Evolutionary conservation across 2,113 vertebrate genomes (phyloP).

Genomic region (Salvator merianae): DNA sequence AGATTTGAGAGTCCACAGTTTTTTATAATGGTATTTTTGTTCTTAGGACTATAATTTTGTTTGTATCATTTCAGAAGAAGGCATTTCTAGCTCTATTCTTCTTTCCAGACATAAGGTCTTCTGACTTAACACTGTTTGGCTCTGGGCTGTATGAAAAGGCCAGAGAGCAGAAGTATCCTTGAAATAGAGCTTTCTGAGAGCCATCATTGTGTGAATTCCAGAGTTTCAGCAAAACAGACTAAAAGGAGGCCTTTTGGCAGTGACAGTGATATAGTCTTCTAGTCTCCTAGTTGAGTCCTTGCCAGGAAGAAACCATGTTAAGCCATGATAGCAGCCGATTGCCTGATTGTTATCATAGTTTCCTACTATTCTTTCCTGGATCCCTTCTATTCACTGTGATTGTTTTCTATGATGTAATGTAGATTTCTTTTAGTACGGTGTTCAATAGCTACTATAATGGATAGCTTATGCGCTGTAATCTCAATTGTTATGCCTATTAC

Average conservation of each 20-base stretch:
- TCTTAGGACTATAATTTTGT: not conserved
- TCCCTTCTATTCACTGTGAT: not conserved
- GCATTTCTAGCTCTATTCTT: not conserved
- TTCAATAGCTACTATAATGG: not conserved
- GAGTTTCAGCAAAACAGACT: not conserved
- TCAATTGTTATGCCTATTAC: not conserved
- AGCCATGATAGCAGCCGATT: not conserved
- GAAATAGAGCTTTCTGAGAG: not conserved
- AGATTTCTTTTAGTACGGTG: not conserved
- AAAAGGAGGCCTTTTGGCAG: not conserved
- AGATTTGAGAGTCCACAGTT: not conserved
- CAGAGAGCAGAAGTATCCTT: not conserved
- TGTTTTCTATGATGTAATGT: conserved; percentile 5
- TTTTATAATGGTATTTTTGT: not conserved
- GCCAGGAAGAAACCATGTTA: not conserved
- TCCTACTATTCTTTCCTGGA: not conserved
- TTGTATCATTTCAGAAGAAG: not conserved
- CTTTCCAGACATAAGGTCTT: not conserved
- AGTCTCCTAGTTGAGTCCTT: not conserved
- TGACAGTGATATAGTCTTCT: not conserved
- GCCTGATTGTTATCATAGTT: not conserved
- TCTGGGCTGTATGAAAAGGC: not conserved
- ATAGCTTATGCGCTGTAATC: not conserved
- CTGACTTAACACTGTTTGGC: not conserved
- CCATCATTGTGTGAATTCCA: not conserved